Conservation (phyloP, 2,888 invertebrate species). For the Acheta domesticus region DNA sequence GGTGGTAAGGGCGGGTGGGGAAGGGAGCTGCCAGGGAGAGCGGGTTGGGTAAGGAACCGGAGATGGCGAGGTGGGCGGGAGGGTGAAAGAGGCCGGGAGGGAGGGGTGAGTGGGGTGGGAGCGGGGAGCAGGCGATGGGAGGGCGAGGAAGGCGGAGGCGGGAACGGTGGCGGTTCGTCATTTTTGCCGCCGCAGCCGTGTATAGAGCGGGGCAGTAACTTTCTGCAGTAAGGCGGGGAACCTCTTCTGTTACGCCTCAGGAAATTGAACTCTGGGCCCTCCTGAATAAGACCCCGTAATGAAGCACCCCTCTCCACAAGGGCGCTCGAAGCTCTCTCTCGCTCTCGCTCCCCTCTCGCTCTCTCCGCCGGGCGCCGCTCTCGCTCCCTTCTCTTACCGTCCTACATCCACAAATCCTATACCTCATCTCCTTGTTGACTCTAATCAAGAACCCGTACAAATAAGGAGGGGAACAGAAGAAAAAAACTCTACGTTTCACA, state of each 20-base stretch:
- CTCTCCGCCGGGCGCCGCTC: conserved; percentile 19
- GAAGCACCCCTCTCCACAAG: conserved; percentile 31
- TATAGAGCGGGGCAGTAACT: conserved; percentile 9
- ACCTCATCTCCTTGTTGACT: conserved; percentile 37
- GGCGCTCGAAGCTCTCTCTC: background rate
- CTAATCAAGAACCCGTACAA: conserved; percentile 36
- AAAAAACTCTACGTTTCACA: conserved; percentile 1
- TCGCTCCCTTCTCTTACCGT: conserved; percentile 25
- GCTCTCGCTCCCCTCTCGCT: background rate
- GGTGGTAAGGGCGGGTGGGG: background rate
- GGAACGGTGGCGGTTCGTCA: conserved; percentile 1
- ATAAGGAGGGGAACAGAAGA: conserved; percentile 26
- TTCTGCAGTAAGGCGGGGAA: background rate
- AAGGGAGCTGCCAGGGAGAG: background rate
- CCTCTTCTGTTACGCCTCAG: conserved; percentile 19
- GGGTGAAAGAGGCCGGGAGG: background rate
- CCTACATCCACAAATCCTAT: conserved; percentile 32
- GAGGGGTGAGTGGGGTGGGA: background rate
- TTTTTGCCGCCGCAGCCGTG: background rate
- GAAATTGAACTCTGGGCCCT: conserved; percentile 25
- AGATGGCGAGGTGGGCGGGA: background rate
- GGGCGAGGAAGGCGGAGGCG: background rate
- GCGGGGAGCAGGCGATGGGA: background rate
- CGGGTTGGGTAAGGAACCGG: background rate
- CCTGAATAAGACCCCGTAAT: conserved; percentile 36